These are phyloP conservation scores for Mycetomoellerius zeteki DNA, from an alignment of 1,140 invertebrate species.

Conservation along the genomic window DNA sequence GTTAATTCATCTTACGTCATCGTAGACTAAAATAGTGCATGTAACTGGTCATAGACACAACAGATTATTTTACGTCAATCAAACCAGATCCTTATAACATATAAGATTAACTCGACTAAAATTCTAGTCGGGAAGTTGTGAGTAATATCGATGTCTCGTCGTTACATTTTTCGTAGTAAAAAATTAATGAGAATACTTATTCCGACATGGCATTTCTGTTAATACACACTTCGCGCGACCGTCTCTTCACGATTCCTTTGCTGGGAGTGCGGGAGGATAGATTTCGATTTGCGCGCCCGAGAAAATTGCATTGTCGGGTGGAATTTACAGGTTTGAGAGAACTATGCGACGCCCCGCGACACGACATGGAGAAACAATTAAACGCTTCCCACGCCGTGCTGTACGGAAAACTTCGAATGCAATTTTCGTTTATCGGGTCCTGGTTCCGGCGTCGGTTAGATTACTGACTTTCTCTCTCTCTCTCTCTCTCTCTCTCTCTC, in stretches of 20 bases:
- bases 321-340: constrained; percentile 39
- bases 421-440: constrained; percentile 51
- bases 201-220: neutral
- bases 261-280: neutral
- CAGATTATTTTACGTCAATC: no score
- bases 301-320: constrained; percentile 49
- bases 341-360: constrained; percentile 18
- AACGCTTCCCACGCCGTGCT: neutral
- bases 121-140: no score
- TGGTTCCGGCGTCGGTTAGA: neutral
- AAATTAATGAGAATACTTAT: constrained; percentile 41
- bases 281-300: constrained; percentile 12
- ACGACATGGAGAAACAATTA: constrained; percentile 52
- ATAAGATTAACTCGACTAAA: no score
- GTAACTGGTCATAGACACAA: no score
- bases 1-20: no score
- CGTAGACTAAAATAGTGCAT: no score
- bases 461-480: neutral
- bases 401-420: constrained; percentile 33
- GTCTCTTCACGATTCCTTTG: neutral
- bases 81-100: no score
- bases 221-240: neutral
- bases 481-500: no score
- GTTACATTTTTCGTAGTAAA: neutral
- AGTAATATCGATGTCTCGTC: neutral